Conservation (phyloP, 2,888 invertebrate species). For the Hyposoter dolosus region DNA sequence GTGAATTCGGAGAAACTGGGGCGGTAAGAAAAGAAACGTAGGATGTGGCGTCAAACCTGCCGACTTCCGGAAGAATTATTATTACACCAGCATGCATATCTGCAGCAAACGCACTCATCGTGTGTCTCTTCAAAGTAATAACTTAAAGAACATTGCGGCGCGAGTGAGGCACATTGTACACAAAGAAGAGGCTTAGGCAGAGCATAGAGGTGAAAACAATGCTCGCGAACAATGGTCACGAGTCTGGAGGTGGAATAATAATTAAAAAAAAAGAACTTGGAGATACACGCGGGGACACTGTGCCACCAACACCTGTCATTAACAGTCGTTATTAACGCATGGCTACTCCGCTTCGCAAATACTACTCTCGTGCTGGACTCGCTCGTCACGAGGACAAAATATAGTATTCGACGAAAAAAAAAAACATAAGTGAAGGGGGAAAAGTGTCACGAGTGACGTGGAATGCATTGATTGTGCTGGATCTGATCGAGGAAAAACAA, state of each 20-base stretch:
- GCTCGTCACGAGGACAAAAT: constrained; percentile 51
- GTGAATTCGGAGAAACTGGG: not conserved
- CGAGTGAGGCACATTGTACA: not conserved
- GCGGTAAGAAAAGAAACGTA: not conserved
- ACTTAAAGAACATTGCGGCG: constrained; percentile 28
- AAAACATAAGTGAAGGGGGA: constrained; percentile 12
- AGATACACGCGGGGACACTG: constrained; percentile 45
- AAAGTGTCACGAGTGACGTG: constrained; percentile 33
- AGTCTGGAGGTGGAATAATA: constrained; percentile 11
- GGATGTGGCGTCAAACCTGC: constrained; percentile 33
- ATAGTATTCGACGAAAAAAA: constrained; percentile 16
- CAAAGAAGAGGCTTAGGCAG: constrained; percentile 15
- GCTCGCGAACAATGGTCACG: constrained; percentile 56
- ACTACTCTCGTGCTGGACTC: constrained; percentile 35
- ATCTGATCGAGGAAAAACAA: constrained; percentile 6
- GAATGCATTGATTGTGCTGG: not conserved
- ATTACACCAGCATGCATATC: constrained; percentile 22
- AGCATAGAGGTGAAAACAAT: constrained; percentile 51
- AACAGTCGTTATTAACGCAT: constrained; percentile 81
- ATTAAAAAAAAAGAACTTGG: constrained; percentile 28
- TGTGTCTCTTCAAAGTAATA: constrained; percentile 37
- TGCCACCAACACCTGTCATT: constrained; percentile 80
- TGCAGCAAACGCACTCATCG: constrained; percentile 9
- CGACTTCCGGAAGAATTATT: constrained; percentile 36
- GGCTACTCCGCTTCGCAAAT: constrained; percentile 74